Evolutionary conservation across 1,140 invertebrate species (phyloP).

Genomic region (Colletes gigas): DNA sequence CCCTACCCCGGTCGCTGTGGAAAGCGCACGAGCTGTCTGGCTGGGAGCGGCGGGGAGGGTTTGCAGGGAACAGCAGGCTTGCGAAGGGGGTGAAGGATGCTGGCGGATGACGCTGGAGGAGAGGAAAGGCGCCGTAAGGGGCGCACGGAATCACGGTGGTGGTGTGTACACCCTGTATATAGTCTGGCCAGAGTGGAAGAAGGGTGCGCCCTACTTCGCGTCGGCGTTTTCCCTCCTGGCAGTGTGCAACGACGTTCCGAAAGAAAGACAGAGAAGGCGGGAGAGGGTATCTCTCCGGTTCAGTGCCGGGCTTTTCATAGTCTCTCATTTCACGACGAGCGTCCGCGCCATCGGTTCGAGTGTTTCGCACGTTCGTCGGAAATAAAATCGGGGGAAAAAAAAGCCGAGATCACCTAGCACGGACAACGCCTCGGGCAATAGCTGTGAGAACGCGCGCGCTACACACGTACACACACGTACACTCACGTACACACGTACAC

Average conservation of each 20-base stretch:
- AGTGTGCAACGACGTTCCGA: slow-evolving; percentile 46
- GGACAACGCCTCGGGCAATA: slow-evolving; percentile 40
- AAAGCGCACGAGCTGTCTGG: slow-evolving; percentile 54
- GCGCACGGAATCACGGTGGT: slow-evolving; percentile 63
- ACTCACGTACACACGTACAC: no score
- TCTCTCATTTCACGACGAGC: slow-evolving; percentile 64
- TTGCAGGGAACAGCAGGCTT: slow-evolving; percentile 1
- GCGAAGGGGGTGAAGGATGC: slow-evolving; percentile 40
- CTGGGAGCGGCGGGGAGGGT: slow-evolving; percentile 44
- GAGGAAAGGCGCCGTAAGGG: slow-evolving; percentile 24
- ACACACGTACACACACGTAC: no score
- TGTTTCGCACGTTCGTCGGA: slow-evolving; percentile 47
- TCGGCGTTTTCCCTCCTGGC: slow-evolving; percentile 67
- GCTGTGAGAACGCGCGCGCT: slow-evolving; percentile 1
- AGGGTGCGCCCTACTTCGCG: slow-evolving; percentile 78
- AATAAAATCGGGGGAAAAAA: slow-evolving; percentile 11
- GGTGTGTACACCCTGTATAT: slow-evolving; percentile 58
- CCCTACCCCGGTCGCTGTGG: slow-evolving; percentile 44
- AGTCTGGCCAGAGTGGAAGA: slow-evolving; percentile 63
- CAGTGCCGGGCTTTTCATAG: slow-evolving; percentile 57
- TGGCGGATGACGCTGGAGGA: slow-evolving; percentile 40
- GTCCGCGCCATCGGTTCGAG: slow-evolving; percentile 46
- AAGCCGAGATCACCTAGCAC: slow-evolving; percentile 7
- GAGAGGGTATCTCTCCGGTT: slow-evolving; percentile 60
- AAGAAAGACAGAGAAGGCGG: slow-evolving; percentile 46